Percentiles rank a stretch among this genome's conserved stretches.
phyloP scores from a whole-genome alignment of 2,113 vertebrate genomes.

The Cheilinus undulatus region DNA sequence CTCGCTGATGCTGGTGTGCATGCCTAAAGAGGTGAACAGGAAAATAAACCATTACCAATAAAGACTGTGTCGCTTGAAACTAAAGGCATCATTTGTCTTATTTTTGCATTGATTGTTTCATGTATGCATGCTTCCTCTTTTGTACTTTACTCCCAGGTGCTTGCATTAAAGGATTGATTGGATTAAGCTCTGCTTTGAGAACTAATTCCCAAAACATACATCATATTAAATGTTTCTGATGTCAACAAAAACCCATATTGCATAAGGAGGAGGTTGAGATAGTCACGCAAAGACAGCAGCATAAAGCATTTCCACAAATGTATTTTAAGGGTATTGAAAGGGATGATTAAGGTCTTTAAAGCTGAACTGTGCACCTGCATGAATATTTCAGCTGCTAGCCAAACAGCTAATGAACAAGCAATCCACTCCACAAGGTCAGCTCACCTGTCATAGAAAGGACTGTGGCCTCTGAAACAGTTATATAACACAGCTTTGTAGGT shows the following conservation, averaged over 20 bases:
- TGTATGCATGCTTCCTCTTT: neutral
- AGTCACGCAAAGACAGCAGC: neutral
- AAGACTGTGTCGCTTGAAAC: no score
- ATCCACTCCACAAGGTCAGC: neutral
- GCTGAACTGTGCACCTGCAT: neutral
- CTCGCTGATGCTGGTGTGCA: slow-evolving; percentile 97
- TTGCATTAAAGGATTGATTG: slow-evolving; percentile 4
- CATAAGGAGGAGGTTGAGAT: neutral
- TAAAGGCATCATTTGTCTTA: no score
- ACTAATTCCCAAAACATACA: neutral
- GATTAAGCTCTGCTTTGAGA: neutral
- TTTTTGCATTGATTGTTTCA: neutral
- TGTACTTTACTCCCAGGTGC: neutral
- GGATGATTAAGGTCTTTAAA: neutral
- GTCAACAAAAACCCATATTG: neutral
- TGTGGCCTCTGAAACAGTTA: neutral
- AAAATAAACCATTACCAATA: no score
- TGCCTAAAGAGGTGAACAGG: slow-evolving; percentile 83
- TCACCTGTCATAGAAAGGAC: neutral
- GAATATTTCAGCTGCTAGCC: neutral
- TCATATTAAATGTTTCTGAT: neutral
- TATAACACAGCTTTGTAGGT: neutral
- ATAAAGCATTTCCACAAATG: neutral
- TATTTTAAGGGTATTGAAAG: neutral
- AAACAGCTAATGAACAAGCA: slow-evolving; percentile 1